Evolutionary conservation across 2,113 vertebrate species (phyloP).

Genomic region (Varanus komodoensis): DNA sequence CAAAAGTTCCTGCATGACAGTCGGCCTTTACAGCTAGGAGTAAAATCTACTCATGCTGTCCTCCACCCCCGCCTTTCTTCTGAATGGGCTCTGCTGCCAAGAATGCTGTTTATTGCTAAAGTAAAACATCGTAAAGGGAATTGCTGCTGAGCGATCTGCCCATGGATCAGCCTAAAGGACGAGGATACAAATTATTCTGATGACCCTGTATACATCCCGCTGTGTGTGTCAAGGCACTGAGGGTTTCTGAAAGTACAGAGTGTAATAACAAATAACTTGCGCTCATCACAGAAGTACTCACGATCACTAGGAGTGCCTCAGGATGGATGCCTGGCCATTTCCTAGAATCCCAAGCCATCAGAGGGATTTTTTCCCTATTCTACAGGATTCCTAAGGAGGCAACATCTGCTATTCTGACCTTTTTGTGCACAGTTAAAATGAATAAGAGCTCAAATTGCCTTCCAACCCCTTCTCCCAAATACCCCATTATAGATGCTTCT

Average conservation of each 20-base stretch:
- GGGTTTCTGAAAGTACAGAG: slow-evolving; percentile 44
- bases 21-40: slow-evolving; percentile 49
- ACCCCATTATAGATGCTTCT: neutral
- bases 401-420: slow-evolving; percentile 29
- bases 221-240: slow-evolving; percentile 18
- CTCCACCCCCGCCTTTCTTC: neutral
- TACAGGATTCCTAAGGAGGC: neutral
- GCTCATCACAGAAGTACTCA: neutral
- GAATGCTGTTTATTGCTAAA: slow-evolving; percentile 50
- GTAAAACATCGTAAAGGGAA: slow-evolving; percentile 13
- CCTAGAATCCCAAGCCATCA: slow-evolving; percentile 32
- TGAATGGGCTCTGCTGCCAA: slow-evolving; percentile 34
- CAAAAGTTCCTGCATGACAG: slow-evolving; percentile 58
- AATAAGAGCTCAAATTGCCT: neutral
- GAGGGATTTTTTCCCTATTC: neutral
- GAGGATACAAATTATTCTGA: slow-evolving; percentile 47
- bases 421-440: neutral
- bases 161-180: slow-evolving; percentile 44
- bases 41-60: neutral
- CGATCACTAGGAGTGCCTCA: slow-evolving; percentile 23
- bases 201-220: slow-evolving; percentile 50
- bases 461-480: too few relatives aligned
- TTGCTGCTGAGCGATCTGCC: slow-evolving; percentile 49
- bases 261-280: slow-evolving; percentile 45
- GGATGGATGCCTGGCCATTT: slow-evolving; percentile 32